Conservation (phyloP, 1,140 invertebrate genomes). For the Drosophila nasuta region DNA sequence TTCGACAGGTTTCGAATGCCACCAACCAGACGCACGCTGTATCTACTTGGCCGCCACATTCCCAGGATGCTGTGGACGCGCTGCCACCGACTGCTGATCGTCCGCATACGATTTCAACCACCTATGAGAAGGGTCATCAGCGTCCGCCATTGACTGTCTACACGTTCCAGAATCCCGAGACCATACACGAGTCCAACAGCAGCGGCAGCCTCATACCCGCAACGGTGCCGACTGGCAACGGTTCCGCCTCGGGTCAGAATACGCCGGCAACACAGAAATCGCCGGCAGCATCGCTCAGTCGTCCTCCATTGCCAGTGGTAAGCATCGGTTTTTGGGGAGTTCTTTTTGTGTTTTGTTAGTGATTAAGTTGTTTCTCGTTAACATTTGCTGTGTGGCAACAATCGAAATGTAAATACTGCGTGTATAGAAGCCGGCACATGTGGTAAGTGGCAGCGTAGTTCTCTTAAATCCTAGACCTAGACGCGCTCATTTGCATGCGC, state of each 20-base stretch:
- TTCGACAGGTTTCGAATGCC: slow-evolving; percentile 68
- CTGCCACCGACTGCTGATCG: slow-evolving; percentile 90
- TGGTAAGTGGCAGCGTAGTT: slow-evolving; percentile 71
- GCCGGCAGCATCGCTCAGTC: slow-evolving; percentile 74
- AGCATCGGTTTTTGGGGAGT: slow-evolving; percentile 57
- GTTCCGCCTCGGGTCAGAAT: slow-evolving; percentile 62
- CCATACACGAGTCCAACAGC: slow-evolving; percentile 84
- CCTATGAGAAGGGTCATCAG: slow-evolving; percentile 94
- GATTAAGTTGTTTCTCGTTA: slow-evolving; percentile 69
- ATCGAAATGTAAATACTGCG: slow-evolving; percentile 21
- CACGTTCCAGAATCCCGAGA: slow-evolving; percentile 92
- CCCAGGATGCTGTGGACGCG: slow-evolving; percentile 88
- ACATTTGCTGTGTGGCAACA: slow-evolving; percentile 49
- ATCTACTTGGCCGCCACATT: slow-evolving; percentile 85
- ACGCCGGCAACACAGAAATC: slow-evolving; percentile 80
- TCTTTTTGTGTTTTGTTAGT: slow-evolving; percentile 17
- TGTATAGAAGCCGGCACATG: slow-evolving; percentile 77
- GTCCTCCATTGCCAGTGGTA: slow-evolving; percentile 88
- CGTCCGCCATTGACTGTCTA: slow-evolving; percentile 94
- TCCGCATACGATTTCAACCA: slow-evolving; percentile 97
- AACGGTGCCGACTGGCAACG: slow-evolving; percentile 20
- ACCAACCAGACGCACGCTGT: slow-evolving; percentile 82
- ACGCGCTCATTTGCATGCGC: slow-evolving; percentile 76
- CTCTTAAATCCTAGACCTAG: neutral
- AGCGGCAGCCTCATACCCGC: slow-evolving; percentile 44